Conservation (phyloP, 2,797 vertebrate genomes). For the Hippocampus kuda region DNA sequence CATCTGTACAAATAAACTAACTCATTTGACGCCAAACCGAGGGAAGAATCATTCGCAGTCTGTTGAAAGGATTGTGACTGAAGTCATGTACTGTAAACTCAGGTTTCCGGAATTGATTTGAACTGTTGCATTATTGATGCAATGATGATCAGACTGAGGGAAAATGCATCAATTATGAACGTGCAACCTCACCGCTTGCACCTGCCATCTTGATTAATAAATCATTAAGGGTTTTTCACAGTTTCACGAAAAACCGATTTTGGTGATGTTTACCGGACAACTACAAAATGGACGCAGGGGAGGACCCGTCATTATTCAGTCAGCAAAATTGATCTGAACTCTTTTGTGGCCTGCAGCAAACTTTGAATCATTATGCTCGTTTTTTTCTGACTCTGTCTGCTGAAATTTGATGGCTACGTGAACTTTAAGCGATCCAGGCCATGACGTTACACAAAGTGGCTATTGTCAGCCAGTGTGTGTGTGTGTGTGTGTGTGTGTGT, state of each 20-base stretch:
- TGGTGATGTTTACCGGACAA: no score
- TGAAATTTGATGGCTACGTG: slow-evolving; percentile 33
- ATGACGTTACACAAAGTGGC: background rate
- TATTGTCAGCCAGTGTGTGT: slow-evolving; percentile 40
- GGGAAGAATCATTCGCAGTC: slow-evolving; percentile 17
- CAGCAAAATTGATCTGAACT: background rate
- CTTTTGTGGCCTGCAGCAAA: background rate
- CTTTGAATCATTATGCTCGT: background rate
- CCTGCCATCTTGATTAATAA: slow-evolving; percentile 48
- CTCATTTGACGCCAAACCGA: slow-evolving; percentile 26
- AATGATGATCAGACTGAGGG: slow-evolving; percentile 17
- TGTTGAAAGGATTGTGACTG: background rate
- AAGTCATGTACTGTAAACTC: background rate
- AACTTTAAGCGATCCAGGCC: slow-evolving; percentile 35
- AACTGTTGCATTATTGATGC: background rate
- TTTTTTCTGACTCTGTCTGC: slow-evolving; percentile 8
- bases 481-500: background rate
- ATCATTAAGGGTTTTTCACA: slow-evolving; percentile 15
- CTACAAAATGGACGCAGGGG: background rate
- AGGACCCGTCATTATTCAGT: background rate
- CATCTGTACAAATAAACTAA: slow-evolving; percentile 54
- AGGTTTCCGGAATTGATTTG: background rate
- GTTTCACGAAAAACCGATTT: background rate
- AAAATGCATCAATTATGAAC: slow-evolving; percentile 48
- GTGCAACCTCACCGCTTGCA: slow-evolving; percentile 25